Evolutionary conservation across 2,888 invertebrate genomes (phyloP), one percentile per base, ranked within the genome.

Genomic region (Heliconius ismenius): DNA sequence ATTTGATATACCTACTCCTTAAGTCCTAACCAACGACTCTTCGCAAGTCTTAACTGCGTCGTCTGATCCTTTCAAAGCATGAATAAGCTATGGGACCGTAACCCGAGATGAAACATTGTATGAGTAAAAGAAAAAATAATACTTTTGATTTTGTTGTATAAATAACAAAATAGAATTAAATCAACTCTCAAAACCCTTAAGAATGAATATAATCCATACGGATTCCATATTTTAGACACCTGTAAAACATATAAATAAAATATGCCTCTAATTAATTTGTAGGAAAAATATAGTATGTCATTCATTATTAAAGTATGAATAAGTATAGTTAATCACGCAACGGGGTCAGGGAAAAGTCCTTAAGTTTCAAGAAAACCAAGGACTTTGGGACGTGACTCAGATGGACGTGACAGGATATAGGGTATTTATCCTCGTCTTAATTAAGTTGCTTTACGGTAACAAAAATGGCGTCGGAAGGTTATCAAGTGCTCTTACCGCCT

Each of bases 301-400:
- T 43, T 43, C 18, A 67, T 39, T 43, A 26, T 9, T 67, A 18
- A 43, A 67, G 39, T 67, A 43, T 67, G 67, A 39, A 67, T 43
- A 43, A 67, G 39, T 24, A 67, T n/a, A 67, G 32, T 63, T 63
- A 26, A 70, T 73, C 73, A 78, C 64, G 60, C 63, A 87, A 86
- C 73, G 85, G 74, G 86, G 90, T 87, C 90, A 90, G 87, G 89
- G 89, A 84, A 82, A 86, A 81, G 79, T 85, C 87, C 86, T 86
- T 78, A 81, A 74, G 72, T 68, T 77, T 74, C 54, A 79, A 81
- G 81, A 78, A 36, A 58, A 70, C 54, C 73, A 67, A 77, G 79
- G 76, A 80, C 79, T 77, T 78, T 78, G 77, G 76, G 76, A 83
- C 83, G 82, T 83, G 83, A 83, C 81, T 79, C 78, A 80, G 60